Conservation (phyloP, 2,113 vertebrate species). For the Onychorhynchus coronatus region DNA sequence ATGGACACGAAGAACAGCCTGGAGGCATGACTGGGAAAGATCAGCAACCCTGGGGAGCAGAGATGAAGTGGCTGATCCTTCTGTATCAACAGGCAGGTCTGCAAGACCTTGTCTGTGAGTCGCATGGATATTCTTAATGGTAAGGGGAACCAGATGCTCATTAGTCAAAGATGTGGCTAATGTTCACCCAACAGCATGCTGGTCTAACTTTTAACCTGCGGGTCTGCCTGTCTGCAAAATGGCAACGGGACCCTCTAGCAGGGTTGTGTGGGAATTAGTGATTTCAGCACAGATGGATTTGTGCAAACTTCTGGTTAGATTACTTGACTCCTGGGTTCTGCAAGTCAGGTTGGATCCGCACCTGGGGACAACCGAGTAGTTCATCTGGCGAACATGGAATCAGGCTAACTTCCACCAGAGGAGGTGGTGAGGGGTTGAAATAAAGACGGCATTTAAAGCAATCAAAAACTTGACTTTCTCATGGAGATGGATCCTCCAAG, state of each 20-base stretch:
- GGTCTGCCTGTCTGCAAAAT: not conserved
- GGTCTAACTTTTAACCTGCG: not conserved
- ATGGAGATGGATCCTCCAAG: slow-evolving; percentile 9
- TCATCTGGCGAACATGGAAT: not conserved
- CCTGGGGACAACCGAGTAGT: not conserved
- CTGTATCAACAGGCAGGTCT: not conserved
- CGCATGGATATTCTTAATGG: not conserved
- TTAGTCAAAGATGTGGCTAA: slow-evolving; percentile 14
- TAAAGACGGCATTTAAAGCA: slow-evolving; percentile 2
- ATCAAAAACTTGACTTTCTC: not conserved
- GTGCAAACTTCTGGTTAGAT: not conserved
- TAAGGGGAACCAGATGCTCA: slow-evolving; percentile 41
- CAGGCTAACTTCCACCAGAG: not conserved
- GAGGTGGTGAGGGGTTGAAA: slow-evolving; percentile 25
- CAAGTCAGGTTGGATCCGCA: not conserved
- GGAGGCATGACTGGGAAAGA: not conserved
- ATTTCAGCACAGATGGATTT: not conserved
- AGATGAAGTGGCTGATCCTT: not conserved
- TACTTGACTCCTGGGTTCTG: not conserved
- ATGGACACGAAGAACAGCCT: not conserved
- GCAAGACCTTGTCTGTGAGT: not conserved
- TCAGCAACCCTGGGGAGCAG: not conserved
- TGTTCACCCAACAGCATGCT: not conserved
- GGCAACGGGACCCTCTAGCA: not conserved
- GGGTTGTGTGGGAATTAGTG: not conserved